Evolutionary conservation across 2,888 invertebrate species (phyloP), one percentile per base, ranked within the genome.

Genomic region (Cheilosia urbana): DNA sequence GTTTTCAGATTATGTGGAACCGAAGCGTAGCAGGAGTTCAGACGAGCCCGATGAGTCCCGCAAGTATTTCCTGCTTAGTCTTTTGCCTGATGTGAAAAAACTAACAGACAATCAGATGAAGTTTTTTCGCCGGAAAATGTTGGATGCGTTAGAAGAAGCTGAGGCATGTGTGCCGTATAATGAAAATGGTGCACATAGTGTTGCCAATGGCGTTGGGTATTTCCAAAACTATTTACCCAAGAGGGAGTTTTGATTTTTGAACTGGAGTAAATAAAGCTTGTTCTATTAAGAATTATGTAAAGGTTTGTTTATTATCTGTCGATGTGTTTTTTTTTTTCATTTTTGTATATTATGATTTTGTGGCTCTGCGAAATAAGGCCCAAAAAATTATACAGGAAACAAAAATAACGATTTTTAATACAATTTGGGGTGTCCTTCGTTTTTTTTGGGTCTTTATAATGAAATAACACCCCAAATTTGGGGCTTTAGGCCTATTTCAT

Each of bases 91-190:
- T 17, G 53, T 73, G 1, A 27, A 55, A 30, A 40, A n/a, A 2
- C 19, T 73, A 3, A 42, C 53, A 1, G 30, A 53, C n/a, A 53
- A 51, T 13, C 73, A 73, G 45, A 73, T 73, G 73, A 73, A 73
- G n/a, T 62, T 63, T 7, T 73, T 73, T 30, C 73, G 73, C 2
- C 62, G 63, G 9, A 73, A 55, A 53, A 27, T 73, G 30, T 45
- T 73, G 21, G 63, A 73, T 3, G 40, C 53, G 4, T 9, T 73
- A 6, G 73, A 73, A 27, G 73, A 73, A 30, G 62, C 73, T 6
- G 73, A 73, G 17, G 37, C 51, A 17, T 62, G 40, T 40, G 42
- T 53, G 5, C 6, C 51, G 1, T 17, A 49, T 3, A 40, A 19
- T 27, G 19, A 11, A 5, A 15, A 1, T 11, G 4, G 13, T 7